Evolutionary conservation across 2,113 vertebrate species (phyloP).

Genomic region (Boulengeromyrus knoepffleri): DNA sequence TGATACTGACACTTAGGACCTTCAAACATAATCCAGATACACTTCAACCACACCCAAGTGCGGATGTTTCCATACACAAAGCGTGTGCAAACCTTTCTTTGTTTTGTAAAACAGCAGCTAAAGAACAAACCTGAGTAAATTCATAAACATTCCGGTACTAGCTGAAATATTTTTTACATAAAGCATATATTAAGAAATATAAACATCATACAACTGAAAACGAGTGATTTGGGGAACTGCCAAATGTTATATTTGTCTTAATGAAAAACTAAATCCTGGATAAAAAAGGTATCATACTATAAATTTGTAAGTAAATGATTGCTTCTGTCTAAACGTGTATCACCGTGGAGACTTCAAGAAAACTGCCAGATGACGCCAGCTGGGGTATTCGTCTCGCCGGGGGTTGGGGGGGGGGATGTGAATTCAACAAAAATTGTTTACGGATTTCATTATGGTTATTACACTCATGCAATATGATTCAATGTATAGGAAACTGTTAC

Average conservation of each 20-base stretch:
- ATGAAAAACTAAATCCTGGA: neutral
- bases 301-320: neutral
- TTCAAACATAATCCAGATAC: slow-evolving; percentile 7
- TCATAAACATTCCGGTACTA: neutral
- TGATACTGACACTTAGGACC: slow-evolving; percentile 5
- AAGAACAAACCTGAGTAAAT: neutral
- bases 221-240: neutral
- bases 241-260: neutral
- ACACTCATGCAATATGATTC: neutral
- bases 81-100: neutral
- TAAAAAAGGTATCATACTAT: neutral
- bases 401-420: neutral
- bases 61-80: neutral
- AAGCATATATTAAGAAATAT: neutral
- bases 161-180: neutral
- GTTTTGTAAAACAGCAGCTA: neutral
- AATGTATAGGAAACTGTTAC: neutral
- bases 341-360: neutral
- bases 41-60: neutral
- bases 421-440: neutral
- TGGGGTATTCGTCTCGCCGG: neutral
- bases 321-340: neutral
- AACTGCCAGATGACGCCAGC: neutral
- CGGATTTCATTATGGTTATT: neutral
- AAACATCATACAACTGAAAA: neutral